Evolutionary conservation across 2,797 vertebrate genomes (phyloP), one percentile per base, ranked within the genome.

Genomic region (Discoglossus pictus): DNA sequence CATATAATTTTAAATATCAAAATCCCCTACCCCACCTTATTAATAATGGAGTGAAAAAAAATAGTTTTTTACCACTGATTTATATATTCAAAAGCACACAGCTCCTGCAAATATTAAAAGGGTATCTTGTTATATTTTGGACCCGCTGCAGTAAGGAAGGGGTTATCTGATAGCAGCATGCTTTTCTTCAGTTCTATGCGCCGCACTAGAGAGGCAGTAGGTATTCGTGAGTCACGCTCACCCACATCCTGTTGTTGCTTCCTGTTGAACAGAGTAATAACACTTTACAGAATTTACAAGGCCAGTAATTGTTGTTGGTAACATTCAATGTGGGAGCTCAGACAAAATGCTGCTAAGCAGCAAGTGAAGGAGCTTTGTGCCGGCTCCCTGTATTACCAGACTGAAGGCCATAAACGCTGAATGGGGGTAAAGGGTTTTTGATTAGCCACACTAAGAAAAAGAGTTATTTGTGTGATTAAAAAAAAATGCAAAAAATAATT

Each of bases 291-390:
- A 71, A 58, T 64, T 64, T 64, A 71, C 68, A 71, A 71, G 68
- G 68, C 68, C 68, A 62, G 59, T 64, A 71, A 71, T 71, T 71
- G 68, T 71, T 71, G 68, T 71, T 61, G 20, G 43, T 55, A 43
- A 52, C 46, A 50, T 71, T 64, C 68, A 71, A 61, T 71, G 61
- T 71, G 68, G 53, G 68, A 63, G 60, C 18, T 17, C 44, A 64
- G 53, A 58, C 68, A 71, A 70, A 63, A 61, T 64, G 68, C 68
- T 64, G 68, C 52, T 54, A 47, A 69, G 56, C 65, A 68, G 52
- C 65, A 52, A 68, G 58, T 54, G 46, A 31, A 69, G 52, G 58
- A 44, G 60, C 60, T 64, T 71, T 71, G 53, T 71, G 48, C 46
- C 27, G 4, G 21, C 16, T 25, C 46, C 47, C 53, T 51, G 40